Conservation (phyloP, 2,888 invertebrate genomes). For the Dryobotodes eremita region DNA sequence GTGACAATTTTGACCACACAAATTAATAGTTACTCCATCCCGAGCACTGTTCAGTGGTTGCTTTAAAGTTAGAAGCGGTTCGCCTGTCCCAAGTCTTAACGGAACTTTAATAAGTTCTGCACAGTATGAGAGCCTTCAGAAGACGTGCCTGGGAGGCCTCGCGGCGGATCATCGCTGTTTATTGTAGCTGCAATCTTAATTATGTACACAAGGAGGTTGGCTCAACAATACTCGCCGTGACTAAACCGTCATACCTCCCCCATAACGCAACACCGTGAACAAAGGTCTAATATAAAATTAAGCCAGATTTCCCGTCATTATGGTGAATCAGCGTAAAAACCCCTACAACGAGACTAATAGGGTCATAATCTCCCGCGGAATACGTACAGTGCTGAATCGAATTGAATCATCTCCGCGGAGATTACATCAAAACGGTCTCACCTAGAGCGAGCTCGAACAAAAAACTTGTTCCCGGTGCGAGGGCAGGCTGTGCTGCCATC, state of each 20-base stretch:
- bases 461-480: constrained; percentile 84
- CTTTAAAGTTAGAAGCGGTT: constrained; percentile 39
- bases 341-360: constrained; percentile 73
- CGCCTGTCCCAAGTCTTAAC: constrained; percentile 18
- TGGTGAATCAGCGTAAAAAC: constrained; percentile 62
- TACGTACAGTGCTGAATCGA: constrained; percentile 79
- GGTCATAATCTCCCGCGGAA: constrained; percentile 71
- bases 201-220: constrained; percentile 50
- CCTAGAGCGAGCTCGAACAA: constrained; percentile 86
- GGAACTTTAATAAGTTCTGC: constrained; percentile 45
- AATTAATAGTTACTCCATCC: constrained; percentile 44
- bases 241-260: constrained; percentile 9
- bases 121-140: constrained; percentile 30
- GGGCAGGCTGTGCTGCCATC: constrained; percentile 87
- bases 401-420: constrained; percentile 86
- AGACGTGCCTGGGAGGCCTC: constrained; percentile 48
- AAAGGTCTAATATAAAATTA: constrained; percentile 68
- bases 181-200: constrained; percentile 49
- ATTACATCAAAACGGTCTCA: constrained; percentile 89
- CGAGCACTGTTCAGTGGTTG: constrained; percentile 22
- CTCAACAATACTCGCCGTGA: constrained; percentile 19
- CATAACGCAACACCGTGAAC: constrained; percentile 46
- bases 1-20: constrained; percentile 21
- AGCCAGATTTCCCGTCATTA: constrained; percentile 63
- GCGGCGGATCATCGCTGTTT: constrained; percentile 54